Percentiles rank a stretch among this genome's conserved stretches.
Evolutionary conservation across 1,140 invertebrate genomes (phyloP).

Genomic region (Lepidurus packardi): DNA sequence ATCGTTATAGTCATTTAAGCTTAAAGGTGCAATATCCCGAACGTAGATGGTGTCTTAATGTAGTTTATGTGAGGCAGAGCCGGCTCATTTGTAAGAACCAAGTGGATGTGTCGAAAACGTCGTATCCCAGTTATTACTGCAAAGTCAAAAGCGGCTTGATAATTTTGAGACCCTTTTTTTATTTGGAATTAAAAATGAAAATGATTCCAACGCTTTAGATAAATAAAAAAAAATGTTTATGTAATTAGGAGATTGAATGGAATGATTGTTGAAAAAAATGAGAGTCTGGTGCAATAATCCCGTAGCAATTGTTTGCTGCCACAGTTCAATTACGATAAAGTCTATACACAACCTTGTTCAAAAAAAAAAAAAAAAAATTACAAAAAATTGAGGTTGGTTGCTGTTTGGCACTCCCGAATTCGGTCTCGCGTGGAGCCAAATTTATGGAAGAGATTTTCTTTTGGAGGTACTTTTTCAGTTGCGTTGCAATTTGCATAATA

Average conservation of each 20-base stretch:
- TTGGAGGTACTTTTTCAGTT: background rate
- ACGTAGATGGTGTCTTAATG: conserved; percentile 1
- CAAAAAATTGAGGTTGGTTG: background rate
- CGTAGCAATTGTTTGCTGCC: conserved; percentile 21
- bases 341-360: background rate
- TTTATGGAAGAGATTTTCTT: background rate
- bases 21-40: background rate
- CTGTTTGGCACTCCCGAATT: background rate
- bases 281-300: background rate
- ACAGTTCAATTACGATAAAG: conserved; percentile 15
- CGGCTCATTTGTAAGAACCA: background rate
- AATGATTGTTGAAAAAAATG: background rate
- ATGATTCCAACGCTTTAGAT: background rate
- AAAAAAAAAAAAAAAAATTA: background rate
- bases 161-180: background rate
- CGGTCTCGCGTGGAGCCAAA: background rate
- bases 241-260: conserved; percentile 7
- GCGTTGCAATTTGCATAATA: conserved; percentile 8
- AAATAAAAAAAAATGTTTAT: conserved; percentile 12
- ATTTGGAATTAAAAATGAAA: background rate
- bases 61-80: background rate
- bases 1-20: no score
- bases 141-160: background rate
- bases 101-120: background rate
- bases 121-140: background rate